These are phyloP conservation scores for Rhamnusium bicolor DNA, from an alignment of 2,888 invertebrate species.

Conservation along the genomic window DNA sequence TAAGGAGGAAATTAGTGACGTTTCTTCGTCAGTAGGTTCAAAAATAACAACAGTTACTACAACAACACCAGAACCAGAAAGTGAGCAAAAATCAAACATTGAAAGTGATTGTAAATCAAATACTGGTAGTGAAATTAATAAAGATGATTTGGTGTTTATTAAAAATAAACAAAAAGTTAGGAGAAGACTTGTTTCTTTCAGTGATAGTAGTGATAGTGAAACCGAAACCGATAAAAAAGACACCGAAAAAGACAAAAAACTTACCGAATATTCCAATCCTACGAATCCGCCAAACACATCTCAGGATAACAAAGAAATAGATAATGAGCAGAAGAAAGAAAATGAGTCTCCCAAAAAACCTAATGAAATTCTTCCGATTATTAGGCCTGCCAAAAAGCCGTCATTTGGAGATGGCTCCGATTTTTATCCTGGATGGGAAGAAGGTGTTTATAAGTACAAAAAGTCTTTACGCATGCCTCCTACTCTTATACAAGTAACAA, in stretches of 20 bases:
- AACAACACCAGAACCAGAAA: no score
- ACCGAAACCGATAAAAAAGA: constrained; percentile 58
- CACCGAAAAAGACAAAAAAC: constrained; percentile 31
- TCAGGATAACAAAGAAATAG: constrained; percentile 2
- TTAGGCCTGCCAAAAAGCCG: constrained; percentile 73
- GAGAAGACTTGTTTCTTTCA: constrained; percentile 53
- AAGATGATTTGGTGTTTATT: constrained; percentile 44
- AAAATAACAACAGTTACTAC: constrained; percentile 1
- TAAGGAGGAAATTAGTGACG: constrained; percentile 33
- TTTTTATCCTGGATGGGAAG: constrained; percentile 87
- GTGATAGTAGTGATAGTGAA: constrained; percentile 68
- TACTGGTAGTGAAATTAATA: constrained; percentile 46
- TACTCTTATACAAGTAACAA: constrained; percentile 84
- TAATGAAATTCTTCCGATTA: constrained; percentile 50
- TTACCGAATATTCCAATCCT: neutral
- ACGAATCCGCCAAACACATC: constrained; percentile 9
- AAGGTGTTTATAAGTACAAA: constrained; percentile 87
- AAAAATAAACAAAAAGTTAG: constrained; percentile 52
- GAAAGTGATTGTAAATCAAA: constrained; percentile 42
- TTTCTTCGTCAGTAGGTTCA: neutral
- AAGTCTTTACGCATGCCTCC: constrained; percentile 87
- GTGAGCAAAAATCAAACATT: constrained; percentile 18
- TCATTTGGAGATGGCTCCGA: constrained; percentile 81
- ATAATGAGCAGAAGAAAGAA: constrained; percentile 30
- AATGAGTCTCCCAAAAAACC: constrained; percentile 36